Base-by-base conservation (phyloP, 2,113 vertebrate species). In the Gracilinanus agilis region DNA sequence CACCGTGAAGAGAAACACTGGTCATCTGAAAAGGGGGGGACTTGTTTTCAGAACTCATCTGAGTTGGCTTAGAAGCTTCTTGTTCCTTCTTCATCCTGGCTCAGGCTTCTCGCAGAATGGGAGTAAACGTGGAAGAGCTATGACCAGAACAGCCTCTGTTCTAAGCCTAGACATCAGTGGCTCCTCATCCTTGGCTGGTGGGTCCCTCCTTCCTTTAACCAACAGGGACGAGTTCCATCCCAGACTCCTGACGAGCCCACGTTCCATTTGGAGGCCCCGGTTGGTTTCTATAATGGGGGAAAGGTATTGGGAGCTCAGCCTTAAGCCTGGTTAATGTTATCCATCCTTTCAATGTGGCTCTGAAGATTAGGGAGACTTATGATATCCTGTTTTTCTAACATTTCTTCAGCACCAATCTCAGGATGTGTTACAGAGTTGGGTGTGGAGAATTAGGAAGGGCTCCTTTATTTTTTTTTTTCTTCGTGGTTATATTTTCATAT, bases 221-320 rank as follows among this genome's bases (percentile, higher is more conserved):
- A 83, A 83, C 16, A 83, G 67, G 6, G 67, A 19, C 67, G 8
- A 83, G 19, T 9, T 40, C 67, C 0, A 40, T 40, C n/a, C 34
- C n/a, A 9, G 67, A 23, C 16, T 83, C n/a, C n/a, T 40, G 92
- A 90, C 24, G 10, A 93, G 44, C 54, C 1, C 54, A 44, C 44
- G 90, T 95, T 93, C 93, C 67, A 93, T 75, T 49, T 93, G 24
- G 49, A 92, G 92, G 89, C 54, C 83, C 94, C 24, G 24, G 91
- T 88, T 91, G 21, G 54, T 53, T 61, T 44, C 24, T 56, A 2
- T 95, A 94, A 89, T 9, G 89, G 56, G 10, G 8, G 11, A 92
- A 93, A 25, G 75, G 11, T 53, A 53, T 40, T 19, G 24, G 44
- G 0, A 29, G 12, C 11, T 49, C 90, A 92, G 0, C 9, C 13